Base-by-base conservation (phyloP, 2,888 invertebrate genomes). In the Brassicogethes aeneus region DNA sequence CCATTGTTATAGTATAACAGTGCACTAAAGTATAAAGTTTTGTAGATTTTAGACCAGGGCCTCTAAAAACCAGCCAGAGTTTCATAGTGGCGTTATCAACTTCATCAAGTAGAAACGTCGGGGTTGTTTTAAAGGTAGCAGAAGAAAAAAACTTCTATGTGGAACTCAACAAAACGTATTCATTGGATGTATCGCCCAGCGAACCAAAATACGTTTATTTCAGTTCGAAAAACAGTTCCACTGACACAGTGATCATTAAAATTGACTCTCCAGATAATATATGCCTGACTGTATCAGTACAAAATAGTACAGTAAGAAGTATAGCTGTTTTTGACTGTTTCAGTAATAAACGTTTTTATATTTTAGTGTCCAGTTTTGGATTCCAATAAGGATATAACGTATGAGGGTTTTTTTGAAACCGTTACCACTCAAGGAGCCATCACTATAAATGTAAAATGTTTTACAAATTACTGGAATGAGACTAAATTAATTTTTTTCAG, bases 291-390 rank as follows among this genome's bases (percentile, higher is more conserved):
- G 76, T 89, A 1, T 88, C 89, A 0, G 78, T 90, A 52, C 89
- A 91, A 64, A 80, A 82, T 55, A 77, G 77, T 49, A 75, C 77
- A 56, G 84, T 84, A 59, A 73, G 73, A 68, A 36, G 17, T 13
- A 23, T 10, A 7, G 23, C 23, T 23, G 23, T 23, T 10, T 5
- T 23, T 23, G 5, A 23, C 5, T 23, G 10, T 10, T 23, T 10
- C 23, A 23, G 23, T 7, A 7, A 23, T 7, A 23, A 7, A 23
- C 5, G 10, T 23, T 14, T 1, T 17, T 38, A 34, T 45, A 46
- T 74, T 74, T 37, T 60, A 90, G 89, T 90, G 90, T 61, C 90
- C 90, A 7, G 85, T 90, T 1, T 82, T 83, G 59, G 90, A 90
- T 62, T 74, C 84, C 44, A 85, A 86, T 51, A 73, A 79, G 41